phyloP scores from a whole-genome alignment of 92 coral and sea anemone genomes.

The Zoanthus gigantus region DNA sequence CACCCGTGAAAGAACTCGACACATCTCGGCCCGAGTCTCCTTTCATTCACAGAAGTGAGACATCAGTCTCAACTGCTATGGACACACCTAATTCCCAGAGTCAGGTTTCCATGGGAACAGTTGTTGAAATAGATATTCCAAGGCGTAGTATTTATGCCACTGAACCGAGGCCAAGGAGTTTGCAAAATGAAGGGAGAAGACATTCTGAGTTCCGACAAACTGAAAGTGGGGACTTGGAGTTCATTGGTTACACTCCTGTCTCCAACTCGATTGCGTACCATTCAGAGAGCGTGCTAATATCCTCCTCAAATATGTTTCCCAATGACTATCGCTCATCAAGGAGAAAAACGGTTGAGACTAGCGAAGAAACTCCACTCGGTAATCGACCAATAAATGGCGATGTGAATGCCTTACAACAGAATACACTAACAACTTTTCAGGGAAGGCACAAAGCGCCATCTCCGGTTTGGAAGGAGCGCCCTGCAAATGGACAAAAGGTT shows the following conservation, averaged over 20 bases:
- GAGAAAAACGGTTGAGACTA: slow-evolving; percentile 65
- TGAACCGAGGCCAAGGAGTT: slow-evolving; percentile 28
- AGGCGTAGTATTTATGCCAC: slow-evolving; percentile 26
- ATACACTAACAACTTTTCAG: slow-evolving; percentile 70
- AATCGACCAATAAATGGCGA: slow-evolving; percentile 96
- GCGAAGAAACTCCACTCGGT: slow-evolving; percentile 53
- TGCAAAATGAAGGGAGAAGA: slow-evolving; percentile 40
- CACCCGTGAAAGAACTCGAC: slow-evolving; percentile 73
- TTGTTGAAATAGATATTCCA: slow-evolving; percentile 64
- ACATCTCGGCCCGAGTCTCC: slow-evolving; percentile 80
- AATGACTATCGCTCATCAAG: slow-evolving; percentile 57
- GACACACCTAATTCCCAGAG: slow-evolving; percentile 75
- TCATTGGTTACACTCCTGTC: slow-evolving; percentile 45
- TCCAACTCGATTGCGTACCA: slow-evolving; percentile 57
- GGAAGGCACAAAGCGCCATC: slow-evolving; percentile 60
- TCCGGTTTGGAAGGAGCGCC: slow-evolving; percentile 89
- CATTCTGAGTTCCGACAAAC: slow-evolving; percentile 78
- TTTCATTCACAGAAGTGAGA: slow-evolving; percentile 72
- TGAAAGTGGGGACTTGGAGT: slow-evolving; percentile 64
- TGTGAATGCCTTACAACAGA: slow-evolving; percentile 74
- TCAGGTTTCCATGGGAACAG: slow-evolving; percentile 70
- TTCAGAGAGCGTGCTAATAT: slow-evolving; percentile 83
- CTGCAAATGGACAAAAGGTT: slow-evolving; percentile 54
- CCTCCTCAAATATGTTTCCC: slow-evolving; percentile 60
- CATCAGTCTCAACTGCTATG: slow-evolving; percentile 77